Percentiles rank a stretch among this genome's conserved stretches.
These are phyloP conservation scores for Synaphobranchus kaupii DNA, from an alignment of 2,797 vertebrate genomes.

Conservation along the genomic window DNA sequence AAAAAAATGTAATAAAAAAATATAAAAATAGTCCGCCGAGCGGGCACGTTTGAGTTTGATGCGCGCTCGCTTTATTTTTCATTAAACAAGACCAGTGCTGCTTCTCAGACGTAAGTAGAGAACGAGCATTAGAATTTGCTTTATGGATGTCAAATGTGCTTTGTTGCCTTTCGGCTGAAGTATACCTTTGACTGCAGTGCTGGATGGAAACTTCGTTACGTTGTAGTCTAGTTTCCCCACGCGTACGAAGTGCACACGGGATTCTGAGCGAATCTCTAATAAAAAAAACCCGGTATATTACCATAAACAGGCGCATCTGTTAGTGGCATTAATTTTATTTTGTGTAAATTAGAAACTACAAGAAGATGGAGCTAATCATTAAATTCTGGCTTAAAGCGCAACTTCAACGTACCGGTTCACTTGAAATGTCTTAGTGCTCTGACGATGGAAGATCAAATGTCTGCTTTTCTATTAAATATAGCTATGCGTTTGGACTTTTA, in stretches of 20 bases:
- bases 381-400: not conserved
- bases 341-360: not conserved
- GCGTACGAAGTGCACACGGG: conserved; percentile 2
- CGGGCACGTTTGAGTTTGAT: conserved; percentile 9
- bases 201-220: conserved; percentile 59
- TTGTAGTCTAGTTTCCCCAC: not conserved
- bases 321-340: not conserved
- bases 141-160: conserved; percentile 23
- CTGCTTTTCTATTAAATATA: not conserved
- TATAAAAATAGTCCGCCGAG: not conserved
- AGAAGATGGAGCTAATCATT: not conserved
- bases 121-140: not conserved
- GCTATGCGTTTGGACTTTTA: not conserved
- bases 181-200: conserved; percentile 15
- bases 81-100: conserved; percentile 14
- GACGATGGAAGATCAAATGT: not conserved
- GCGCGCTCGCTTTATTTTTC: conserved; percentile 15
- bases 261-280: conserved; percentile 2
- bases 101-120: conserved; percentile 35
- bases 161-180: conserved; percentile 21
- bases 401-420: not conserved
- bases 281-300: not conserved
- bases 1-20: not conserved
- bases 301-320: not conserved
- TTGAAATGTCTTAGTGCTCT: not conserved